These are phyloP conservation scores for Rhizomys pruinosus DNA, from an alignment of 2,113 vertebrate species.

Conservation along the genomic window DNA sequence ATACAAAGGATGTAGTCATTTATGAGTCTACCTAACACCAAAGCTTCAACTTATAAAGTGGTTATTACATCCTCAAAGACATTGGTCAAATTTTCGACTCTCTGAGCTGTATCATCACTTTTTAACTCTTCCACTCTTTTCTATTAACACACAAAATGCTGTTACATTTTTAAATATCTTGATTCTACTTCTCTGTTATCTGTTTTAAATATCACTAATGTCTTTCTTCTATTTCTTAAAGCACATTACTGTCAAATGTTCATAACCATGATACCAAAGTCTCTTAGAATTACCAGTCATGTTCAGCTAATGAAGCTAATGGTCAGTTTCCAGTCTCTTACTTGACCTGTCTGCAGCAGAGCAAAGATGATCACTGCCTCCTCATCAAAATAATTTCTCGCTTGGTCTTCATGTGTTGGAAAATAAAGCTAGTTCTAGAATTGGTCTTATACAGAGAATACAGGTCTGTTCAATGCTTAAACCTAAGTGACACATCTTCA, in stretches of 20 bases:
- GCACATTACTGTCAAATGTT: neutral
- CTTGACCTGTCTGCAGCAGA: neutral
- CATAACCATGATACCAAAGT: neutral
- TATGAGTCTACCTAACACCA: neutral
- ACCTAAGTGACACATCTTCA: no score
- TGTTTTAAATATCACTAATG: neutral
- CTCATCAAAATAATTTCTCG: neutral
- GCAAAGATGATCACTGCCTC: neutral
- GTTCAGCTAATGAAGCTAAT: neutral
- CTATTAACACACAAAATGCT: neutral
- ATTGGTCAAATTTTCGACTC: neutral
- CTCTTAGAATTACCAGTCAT: neutral
- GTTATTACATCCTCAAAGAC: neutral
- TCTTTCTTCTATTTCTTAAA: constrained; percentile 7
- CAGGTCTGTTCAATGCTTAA: no score
- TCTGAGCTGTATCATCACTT: neutral
- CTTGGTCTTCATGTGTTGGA: no score
- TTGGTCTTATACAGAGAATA: no score
- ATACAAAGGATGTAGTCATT: neutral
- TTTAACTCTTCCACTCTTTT: neutral
- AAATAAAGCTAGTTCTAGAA: no score
- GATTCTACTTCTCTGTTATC: neutral
- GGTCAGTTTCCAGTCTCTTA: neutral
- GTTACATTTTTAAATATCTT: neutral
- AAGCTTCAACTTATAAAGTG: constrained; percentile 1